phyloP scores from a whole-genome alignment of 2,888 invertebrate genomes.

The Tromatobia lineatoria region DNA sequence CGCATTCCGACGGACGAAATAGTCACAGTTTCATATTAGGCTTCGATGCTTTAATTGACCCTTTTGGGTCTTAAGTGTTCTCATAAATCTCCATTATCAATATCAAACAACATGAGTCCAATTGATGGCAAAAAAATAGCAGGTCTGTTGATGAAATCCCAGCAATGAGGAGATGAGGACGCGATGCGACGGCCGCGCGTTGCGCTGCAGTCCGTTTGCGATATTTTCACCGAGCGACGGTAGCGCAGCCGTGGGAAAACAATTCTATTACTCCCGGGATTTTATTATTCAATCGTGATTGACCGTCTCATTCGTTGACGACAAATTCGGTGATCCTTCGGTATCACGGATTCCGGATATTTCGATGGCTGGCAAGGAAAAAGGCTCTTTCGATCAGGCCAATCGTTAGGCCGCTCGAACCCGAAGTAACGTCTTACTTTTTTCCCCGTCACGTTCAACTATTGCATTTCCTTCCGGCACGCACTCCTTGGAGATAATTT shows the following conservation, averaged over 20 bases:
- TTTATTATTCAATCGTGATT: background rate
- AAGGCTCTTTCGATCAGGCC: background rate
- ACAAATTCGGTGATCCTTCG: conserved; percentile 3
- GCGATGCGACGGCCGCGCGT: conserved; percentile 40
- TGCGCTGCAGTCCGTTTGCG: conserved; percentile 20
- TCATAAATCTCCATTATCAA: conserved; percentile 78
- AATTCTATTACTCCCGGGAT: background rate
- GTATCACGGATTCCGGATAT: background rate
- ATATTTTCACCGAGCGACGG: conserved; percentile 22
- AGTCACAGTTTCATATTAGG: background rate
- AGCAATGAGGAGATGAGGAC: background rate
- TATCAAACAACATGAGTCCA: background rate
- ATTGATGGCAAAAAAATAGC: background rate
- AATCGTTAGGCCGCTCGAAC: conserved; percentile 4
- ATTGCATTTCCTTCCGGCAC: background rate
- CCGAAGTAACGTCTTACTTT: background rate
- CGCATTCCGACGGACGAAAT: conserved; percentile 34
- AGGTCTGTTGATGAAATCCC: background rate
- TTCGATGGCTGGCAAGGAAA: background rate
- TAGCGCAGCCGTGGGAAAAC: background rate
- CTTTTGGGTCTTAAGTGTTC: conserved; percentile 70
- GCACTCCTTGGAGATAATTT: conserved; percentile 15
- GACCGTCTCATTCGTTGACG: background rate
- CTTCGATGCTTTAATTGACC: background rate
- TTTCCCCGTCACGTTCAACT: background rate